phyloP scores from a whole-genome alignment of 2,113 vertebrate species.

The Lophochroa leadbeateri region DNA sequence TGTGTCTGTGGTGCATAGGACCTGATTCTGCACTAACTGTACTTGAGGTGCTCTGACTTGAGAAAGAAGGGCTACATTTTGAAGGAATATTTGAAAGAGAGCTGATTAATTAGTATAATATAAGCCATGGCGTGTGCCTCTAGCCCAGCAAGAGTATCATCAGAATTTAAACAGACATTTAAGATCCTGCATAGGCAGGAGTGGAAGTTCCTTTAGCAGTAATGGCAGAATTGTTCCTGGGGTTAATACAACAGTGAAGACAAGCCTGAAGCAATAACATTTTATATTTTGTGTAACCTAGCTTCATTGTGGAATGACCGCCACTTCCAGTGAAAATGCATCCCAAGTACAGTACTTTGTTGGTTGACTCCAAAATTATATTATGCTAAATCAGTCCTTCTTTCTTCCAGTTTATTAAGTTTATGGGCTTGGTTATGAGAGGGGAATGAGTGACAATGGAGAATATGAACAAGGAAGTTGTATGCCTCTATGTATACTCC shows the following conservation, averaged over 20 bases:
- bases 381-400: background rate
- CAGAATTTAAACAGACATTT: background rate
- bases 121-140: background rate
- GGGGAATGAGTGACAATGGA: background rate
- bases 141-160: background rate
- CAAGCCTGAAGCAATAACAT: background rate
- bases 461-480: background rate
- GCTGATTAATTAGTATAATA: background rate
- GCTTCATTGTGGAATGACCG: background rate
- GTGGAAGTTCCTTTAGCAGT: background rate
- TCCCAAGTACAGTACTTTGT: background rate
- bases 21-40: background rate
- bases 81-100: background rate
- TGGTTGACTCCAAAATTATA: background rate
- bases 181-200: background rate
- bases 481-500: background rate
- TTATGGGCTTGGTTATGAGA: background rate
- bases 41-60: background rate
- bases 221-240: background rate
- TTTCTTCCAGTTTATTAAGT: constrained; percentile 2
- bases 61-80: background rate
- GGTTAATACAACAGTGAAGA: background rate
- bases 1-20: background rate
- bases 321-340: background rate
- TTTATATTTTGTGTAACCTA: background rate